Evolutionary conservation across 1,140 invertebrate genomes (phyloP), one percentile per base, ranked within the genome.

Genomic region (Hycleus cichorii): DNA sequence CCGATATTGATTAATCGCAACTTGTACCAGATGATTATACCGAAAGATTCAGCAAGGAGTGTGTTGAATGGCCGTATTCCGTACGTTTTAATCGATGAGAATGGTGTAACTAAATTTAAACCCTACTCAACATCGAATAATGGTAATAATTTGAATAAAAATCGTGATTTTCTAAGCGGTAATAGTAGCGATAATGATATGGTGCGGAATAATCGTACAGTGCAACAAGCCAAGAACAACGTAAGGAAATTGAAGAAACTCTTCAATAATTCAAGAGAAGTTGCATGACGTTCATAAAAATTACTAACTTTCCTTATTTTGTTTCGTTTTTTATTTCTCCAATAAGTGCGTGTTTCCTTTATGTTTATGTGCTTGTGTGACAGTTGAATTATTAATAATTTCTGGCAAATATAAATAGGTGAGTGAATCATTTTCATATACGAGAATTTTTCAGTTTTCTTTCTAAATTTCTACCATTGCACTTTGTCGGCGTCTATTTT

Each of bases 11-110:
- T 90, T 43, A 79, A 88, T 56, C 88, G 89, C 55, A 83, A 85
- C 66, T 84, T 85, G 11, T 65, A 87, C n/a, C 87, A 90, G 69
- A 84, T 85, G 0, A 85, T 91, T 1, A 82, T 91, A 12, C 89
- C 89, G 0, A 78, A 84, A 42, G 86, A 90, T 70, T 84, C 85
- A 0, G 81, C 86, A 42, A 78, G 84, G 24, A 82, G 81, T 12
- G 86, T 91, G 6, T 72, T 89, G 4, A 87, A 84, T 1, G 89
- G 89, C 10, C 77, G 88, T 72, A 81, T 89, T 1, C 80, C 86
- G 3, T 91, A 90, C 63, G 84, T 85, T 3, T 80, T 90, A 3
- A 75, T 91, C 0, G 88, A 90, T 67, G 87, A 90, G 69, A 81
- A 80, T 60, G 88, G 89, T 18, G 81, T 90, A 25, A 82, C 81